These are phyloP conservation scores for Pempheris klunzingeri DNA, from an alignment of 2,797 vertebrate genomes.

Conservation along the genomic window DNA sequence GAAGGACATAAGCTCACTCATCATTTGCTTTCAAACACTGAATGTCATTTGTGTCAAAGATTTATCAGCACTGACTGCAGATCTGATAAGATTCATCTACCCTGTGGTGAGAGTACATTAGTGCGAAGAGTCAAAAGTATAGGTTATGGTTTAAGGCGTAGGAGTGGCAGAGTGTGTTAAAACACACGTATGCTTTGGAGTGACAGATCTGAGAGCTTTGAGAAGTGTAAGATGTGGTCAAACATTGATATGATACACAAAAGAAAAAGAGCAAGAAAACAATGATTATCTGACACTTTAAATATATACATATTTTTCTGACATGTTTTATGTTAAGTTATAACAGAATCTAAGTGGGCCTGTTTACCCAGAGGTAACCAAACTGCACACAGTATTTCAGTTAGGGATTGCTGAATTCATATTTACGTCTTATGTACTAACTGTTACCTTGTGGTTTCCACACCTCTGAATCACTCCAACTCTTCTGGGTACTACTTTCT, in stretches of 20 bases:
- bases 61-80: no score
- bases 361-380: no score
- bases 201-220: conserved; percentile 20
- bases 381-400: background rate
- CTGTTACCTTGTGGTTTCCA: conserved; percentile 60
- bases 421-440: background rate
- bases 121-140: background rate
- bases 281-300: background rate
- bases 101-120: background rate
- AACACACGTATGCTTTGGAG: background rate
- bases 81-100: accelerated
- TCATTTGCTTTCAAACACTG: background rate
- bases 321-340: background rate
- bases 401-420: accelerated
- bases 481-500: background rate
- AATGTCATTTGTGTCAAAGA: background rate
- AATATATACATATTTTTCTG: background rate
- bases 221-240: conserved; percentile 29
- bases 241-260: accelerated
- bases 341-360: background rate
- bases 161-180: accelerated
- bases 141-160: background rate
- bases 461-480: conserved; percentile 41
- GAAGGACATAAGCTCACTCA: accelerated
- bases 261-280: background rate